Percentiles rank a stretch among this genome's conserved stretches.
phyloP scores from a whole-genome alignment of 2,113 vertebrate genomes.

The Ciconia maguari region DNA sequence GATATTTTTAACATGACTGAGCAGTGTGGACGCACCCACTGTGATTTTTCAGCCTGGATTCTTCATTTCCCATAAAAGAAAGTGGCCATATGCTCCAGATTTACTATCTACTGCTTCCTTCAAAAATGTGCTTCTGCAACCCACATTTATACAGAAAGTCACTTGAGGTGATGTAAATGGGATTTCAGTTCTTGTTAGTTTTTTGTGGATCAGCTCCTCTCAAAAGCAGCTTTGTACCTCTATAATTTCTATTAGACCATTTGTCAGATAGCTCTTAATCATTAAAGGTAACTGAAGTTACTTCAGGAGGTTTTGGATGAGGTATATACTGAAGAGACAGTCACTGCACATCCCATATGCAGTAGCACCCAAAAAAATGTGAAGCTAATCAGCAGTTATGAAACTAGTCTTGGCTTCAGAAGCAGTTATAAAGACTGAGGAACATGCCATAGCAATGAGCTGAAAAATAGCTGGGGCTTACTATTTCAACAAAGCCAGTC shows the following conservation, averaged over 20 bases:
- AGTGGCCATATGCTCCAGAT: slow-evolving; percentile 39
- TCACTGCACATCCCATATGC: not conserved
- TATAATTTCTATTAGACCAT: not conserved
- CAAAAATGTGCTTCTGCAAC: slow-evolving; percentile 12
- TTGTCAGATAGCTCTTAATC: not conserved
- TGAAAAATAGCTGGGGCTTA: not conserved
- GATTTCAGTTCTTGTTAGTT: not conserved
- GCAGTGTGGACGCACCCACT: not conserved
- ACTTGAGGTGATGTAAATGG: slow-evolving; percentile 17
- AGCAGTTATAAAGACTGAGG: not conserved
- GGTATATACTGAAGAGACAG: not conserved
- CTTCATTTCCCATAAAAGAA: slow-evolving; percentile 24
- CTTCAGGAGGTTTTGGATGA: not conserved
- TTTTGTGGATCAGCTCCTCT: not conserved
- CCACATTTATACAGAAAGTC: slow-evolving; percentile 14
- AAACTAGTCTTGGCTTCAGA: not conserved
- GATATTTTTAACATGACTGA: slow-evolving; percentile 35
- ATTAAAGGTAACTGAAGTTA: not conserved
- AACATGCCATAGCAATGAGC: not conserved
- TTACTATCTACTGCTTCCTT: slow-evolving; percentile 49
- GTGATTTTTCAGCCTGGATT: not conserved
- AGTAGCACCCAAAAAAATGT: not conserved
- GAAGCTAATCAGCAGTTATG: not conserved
- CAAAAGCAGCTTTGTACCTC: not conserved
- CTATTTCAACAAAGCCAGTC: not conserved